Evolutionary conservation across 2,888 invertebrate species (phyloP).

Genomic region (Cephus rjabovi): DNA sequence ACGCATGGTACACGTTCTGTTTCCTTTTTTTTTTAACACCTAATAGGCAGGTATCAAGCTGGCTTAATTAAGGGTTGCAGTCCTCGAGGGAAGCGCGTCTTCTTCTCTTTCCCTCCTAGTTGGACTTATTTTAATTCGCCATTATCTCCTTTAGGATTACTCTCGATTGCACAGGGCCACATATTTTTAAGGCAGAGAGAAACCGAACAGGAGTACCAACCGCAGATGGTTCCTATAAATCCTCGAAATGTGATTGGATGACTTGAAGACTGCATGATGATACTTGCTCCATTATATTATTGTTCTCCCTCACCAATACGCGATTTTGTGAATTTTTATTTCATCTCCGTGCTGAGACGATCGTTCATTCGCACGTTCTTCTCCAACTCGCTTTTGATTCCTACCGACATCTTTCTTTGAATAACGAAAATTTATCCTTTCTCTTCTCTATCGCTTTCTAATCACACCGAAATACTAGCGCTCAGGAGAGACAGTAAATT

Average conservation of each 20-base stretch:
- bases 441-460: not conserved
- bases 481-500: not conserved
- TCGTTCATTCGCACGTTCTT: not conserved
- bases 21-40: not conserved
- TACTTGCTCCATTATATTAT: not conserved
- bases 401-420: not conserved
- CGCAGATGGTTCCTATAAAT: not conserved
- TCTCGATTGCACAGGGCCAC: not conserved
- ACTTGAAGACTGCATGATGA: not conserved
- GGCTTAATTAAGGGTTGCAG: constrained; percentile 62
- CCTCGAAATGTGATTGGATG: not conserved
- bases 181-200: not conserved
- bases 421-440: not conserved
- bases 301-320: not conserved
- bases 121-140: not conserved
- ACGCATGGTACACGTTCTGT: not conserved
- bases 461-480: not conserved
- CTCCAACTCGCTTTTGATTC: not conserved
- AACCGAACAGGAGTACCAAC: not conserved
- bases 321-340: not conserved
- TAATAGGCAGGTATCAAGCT: constrained; percentile 65
- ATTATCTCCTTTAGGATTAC: not conserved
- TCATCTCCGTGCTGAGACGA: not conserved
- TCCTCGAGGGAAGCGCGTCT: constrained; percentile 42
- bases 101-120: constrained; percentile 29